Evolutionary conservation across 1,140 invertebrate species (phyloP), one percentile per base, ranked within the genome.

Genomic region (Hylaeus anthracinus): DNA sequence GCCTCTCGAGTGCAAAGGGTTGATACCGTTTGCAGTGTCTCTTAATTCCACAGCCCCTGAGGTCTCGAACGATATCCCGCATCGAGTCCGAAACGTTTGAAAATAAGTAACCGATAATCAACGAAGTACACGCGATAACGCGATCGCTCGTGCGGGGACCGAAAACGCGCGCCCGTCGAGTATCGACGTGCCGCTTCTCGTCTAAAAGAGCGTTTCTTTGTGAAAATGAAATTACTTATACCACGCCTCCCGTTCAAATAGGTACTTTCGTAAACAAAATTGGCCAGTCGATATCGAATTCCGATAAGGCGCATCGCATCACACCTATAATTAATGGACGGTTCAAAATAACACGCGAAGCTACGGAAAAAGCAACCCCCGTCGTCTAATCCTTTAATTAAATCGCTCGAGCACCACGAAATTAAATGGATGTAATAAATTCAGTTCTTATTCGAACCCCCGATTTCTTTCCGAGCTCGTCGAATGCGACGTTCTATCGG

Each of bases 181-280:
- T 72, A 72, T 72, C 45, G 58, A 43, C 70, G 55, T 43, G 41
- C 12, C n/a, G 10, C 5, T 51, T 10, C 51, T 6, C 51, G 51
- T 10, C 8, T 9, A 51, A 26, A 9, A 51, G 51, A 51, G 3
- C 45, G 2, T 58, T 26, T 12, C 41, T 58, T 60, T 41, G 41
- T 72, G 26, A 37, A 72, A 45, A 72, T 51, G 45, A 61, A 73
- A 73, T 73, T 63, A 26, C 58, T 61, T 61, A 48, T 5, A 43
- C 12, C 70, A 4, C n/a, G 12, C 12, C 55, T 9, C 41, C 5
- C 26, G 55, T 48, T 60, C 55, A 5, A 58, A 58, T 58, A 5
- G n/a, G 43, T 15, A 73, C 37, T 73, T 73, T 64, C 10, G 72
- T 73, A 73, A 73, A 73, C 58, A 53, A 73, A 73, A 64, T 73